Percentiles rank a stretch among this genome's conserved stretches.
phyloP scores from a whole-genome alignment of 2,797 vertebrate genomes.

The Euthynnus affinis region DNA sequence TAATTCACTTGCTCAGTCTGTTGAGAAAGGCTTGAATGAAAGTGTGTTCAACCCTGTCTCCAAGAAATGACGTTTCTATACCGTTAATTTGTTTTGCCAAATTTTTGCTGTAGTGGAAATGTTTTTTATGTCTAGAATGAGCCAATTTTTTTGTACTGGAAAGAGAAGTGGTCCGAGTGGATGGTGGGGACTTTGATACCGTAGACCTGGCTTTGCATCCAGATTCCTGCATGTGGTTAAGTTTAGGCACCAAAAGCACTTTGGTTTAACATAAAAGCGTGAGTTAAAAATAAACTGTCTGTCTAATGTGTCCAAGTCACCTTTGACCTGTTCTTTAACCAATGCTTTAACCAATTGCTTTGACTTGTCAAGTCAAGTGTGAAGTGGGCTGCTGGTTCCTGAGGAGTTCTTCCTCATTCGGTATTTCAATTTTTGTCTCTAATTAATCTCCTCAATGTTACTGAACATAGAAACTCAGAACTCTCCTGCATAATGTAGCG shows the following conservation, averaged over 20 bases:
- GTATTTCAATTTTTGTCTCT: no score
- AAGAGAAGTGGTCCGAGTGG: neutral
- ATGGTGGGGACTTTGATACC: neutral
- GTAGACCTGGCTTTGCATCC: neutral
- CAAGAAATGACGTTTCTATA: neutral
- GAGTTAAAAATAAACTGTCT: neutral
- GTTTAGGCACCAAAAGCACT: neutral
- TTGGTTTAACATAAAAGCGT: neutral
- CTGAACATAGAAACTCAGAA: no score
- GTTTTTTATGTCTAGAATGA: neutral
- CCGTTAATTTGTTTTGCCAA: neutral
- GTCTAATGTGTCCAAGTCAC: neutral
- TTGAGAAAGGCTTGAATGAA: neutral
- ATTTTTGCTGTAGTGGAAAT: neutral
- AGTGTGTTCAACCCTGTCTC: neutral
- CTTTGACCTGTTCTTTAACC: no score
- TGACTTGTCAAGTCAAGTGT: no score
- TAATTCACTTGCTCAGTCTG: neutral
- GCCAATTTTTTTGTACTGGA: neutral
- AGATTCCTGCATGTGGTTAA: no score
- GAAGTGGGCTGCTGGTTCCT: no score
- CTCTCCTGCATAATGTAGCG: neutral
- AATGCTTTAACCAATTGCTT: neutral
- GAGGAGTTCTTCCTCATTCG: no score
- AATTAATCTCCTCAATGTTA: no score